Percentiles rank a stretch among this genome's conserved stretches.
phyloP scores from a whole-genome alignment of 2,888 invertebrate genomes.

The Ormyrus labotus region DNA sequence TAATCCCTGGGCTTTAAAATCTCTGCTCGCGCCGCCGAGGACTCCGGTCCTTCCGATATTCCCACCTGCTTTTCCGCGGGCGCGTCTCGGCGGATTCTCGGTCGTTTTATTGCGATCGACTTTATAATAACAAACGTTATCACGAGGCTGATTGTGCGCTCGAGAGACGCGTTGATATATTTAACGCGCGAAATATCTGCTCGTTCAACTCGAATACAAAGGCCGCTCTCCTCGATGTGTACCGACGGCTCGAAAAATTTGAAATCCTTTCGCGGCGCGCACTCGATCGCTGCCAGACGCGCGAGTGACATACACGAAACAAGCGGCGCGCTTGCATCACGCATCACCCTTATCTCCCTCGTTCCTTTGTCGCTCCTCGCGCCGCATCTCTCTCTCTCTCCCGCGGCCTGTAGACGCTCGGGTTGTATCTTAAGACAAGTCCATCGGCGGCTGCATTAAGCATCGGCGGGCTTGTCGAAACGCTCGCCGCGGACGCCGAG shows the following conservation, averaged over 20 bases:
- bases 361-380: conserved; percentile 10
- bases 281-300: not conserved
- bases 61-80: too few relatives aligned
- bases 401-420: not conserved
- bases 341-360: not conserved
- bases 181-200: too few relatives aligned
- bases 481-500: conserved; percentile 8
- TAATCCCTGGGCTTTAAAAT: conserved; percentile 42
- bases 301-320: conserved; percentile 8
- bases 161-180: too few relatives aligned
- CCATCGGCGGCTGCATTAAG: conserved; percentile 15
- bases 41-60: too few relatives aligned
- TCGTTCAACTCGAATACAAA: too few relatives aligned
- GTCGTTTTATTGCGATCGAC: too few relatives aligned
- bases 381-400: not conserved
- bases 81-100: too few relatives aligned
- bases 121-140: too few relatives aligned
- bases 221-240: too few relatives aligned
- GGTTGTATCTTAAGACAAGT: not conserved
- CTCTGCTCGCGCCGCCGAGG: conserved; percentile 19
- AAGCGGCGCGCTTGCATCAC: not conserved
- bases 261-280: too few relatives aligned
- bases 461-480: conserved; percentile 34
- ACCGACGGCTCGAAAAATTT: too few relatives aligned
- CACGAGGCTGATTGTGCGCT: too few relatives aligned